phyloP scores from a whole-genome alignment of 37 sponge, comb jelly and placozoan genomes.

The Aphrocallistes beatrix region DNA sequence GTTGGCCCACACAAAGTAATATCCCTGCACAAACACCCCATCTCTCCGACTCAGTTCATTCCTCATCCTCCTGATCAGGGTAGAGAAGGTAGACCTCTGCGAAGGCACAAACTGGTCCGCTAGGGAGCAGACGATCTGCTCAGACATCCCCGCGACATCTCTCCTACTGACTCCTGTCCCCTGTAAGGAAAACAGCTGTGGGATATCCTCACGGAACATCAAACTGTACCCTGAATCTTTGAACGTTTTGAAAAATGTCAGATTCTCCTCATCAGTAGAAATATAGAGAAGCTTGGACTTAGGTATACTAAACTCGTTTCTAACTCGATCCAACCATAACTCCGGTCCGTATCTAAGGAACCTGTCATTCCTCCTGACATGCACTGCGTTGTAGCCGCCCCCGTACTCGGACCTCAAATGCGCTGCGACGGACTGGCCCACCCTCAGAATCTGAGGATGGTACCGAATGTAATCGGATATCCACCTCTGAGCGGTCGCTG shows the following conservation, averaged over 20 bases:
- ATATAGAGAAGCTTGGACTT: constrained; percentile 45
- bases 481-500: constrained; percentile 44
- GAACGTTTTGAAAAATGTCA: constrained; percentile 42
- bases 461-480: constrained; percentile 27
- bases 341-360: constrained; percentile 21
- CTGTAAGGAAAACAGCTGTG: constrained; percentile 24
- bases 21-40: constrained; percentile 31
- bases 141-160: constrained; percentile 57
- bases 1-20: constrained; percentile 43
- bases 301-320: constrained; percentile 19
- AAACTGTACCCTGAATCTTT: constrained; percentile 35
- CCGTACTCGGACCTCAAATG: constrained; percentile 3
- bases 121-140: constrained; percentile 44
- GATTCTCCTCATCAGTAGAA: constrained; percentile 49
- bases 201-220: constrained; percentile 33
- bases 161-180: background rate
- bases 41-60: constrained; percentile 34
- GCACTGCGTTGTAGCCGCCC: constrained; percentile 51
- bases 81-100: constrained; percentile 43
- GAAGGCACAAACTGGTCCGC: constrained; percentile 55
- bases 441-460: background rate
- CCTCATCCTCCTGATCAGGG: constrained; percentile 33
- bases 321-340: constrained; percentile 47
- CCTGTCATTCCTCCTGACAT: constrained; percentile 56
- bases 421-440: constrained; percentile 18